Conservation (phyloP, 2,888 invertebrate species). For the Agriotes lineatus region DNA sequence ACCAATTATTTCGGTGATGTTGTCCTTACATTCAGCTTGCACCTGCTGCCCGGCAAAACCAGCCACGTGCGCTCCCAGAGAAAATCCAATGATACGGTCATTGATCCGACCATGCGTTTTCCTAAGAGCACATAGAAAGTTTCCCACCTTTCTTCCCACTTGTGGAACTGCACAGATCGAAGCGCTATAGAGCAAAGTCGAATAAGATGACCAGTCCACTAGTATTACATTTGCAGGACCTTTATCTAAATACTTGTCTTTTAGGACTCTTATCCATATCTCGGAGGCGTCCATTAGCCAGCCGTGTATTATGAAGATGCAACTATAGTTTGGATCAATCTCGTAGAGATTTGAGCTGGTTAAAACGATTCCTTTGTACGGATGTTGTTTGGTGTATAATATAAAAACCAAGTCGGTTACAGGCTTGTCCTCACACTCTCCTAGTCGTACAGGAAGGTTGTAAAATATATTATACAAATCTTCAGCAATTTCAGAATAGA, state of each 20-base stretch:
- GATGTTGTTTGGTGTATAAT: too few relatives aligned
- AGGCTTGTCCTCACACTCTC: too few relatives aligned
- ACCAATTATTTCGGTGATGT: conserved; percentile 20
- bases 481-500: too few relatives aligned
- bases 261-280: too few relatives aligned
- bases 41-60: conserved; percentile 21
- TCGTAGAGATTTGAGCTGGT: too few relatives aligned
- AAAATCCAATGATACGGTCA: conserved; percentile 19
- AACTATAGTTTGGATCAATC: too few relatives aligned
- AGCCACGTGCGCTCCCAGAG: conserved; percentile 26
- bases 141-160: conserved; percentile 8
- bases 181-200: background rate
- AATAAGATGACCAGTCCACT: conserved; percentile 6
- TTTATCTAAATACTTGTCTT: conserved; percentile 9
- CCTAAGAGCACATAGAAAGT: conserved; percentile 17
- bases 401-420: too few relatives aligned
- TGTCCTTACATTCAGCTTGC: background rate
- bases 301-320: too few relatives aligned
- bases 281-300: too few relatives aligned
- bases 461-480: too few relatives aligned
- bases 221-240: conserved; percentile 4
- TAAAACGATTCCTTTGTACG: too few relatives aligned
- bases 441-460: too few relatives aligned
- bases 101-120: background rate
- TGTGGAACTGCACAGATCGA: conserved; percentile 4